These are phyloP conservation scores for Corythaixoides concolor DNA, from an alignment of 2,113 vertebrate genomes.

Conservation along the genomic window DNA sequence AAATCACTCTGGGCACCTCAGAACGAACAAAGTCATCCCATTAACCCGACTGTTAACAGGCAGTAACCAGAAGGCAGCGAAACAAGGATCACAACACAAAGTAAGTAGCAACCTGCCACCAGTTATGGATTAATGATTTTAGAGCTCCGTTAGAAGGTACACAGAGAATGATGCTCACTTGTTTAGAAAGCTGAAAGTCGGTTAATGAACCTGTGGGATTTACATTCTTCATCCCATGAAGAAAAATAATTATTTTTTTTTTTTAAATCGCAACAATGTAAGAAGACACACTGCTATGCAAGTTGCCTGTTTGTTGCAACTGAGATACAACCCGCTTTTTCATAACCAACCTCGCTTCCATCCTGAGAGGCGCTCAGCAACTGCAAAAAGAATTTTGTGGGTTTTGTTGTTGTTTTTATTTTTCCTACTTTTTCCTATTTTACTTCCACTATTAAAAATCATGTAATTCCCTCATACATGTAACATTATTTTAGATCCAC, in stretches of 20 bases:
- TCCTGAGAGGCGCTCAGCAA: background rate
- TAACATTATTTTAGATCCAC: background rate
- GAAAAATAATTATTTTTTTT: background rate
- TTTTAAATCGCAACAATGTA: fast-evolving
- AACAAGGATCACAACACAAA: background rate
- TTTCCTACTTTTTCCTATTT: background rate
- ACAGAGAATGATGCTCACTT: background rate
- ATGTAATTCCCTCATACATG: background rate
- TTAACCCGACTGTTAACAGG: background rate
- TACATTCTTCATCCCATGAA: background rate
- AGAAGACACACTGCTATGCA: fast-evolving
- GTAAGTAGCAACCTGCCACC: background rate
- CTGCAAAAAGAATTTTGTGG: background rate
- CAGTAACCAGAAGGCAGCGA: background rate
- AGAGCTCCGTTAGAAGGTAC: background rate
- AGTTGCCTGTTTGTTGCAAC: background rate
- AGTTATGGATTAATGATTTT: background rate
- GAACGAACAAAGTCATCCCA: background rate
- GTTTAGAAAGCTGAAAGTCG: background rate
- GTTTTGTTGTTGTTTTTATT: background rate
- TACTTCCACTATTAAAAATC: background rate
- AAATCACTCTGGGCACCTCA: background rate
- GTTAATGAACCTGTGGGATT: background rate
- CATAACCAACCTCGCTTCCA: background rate
- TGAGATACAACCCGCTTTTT: background rate